phyloP scores from a whole-genome alignment of 2,113 vertebrate genomes.

The Calidris pugnax region DNA sequence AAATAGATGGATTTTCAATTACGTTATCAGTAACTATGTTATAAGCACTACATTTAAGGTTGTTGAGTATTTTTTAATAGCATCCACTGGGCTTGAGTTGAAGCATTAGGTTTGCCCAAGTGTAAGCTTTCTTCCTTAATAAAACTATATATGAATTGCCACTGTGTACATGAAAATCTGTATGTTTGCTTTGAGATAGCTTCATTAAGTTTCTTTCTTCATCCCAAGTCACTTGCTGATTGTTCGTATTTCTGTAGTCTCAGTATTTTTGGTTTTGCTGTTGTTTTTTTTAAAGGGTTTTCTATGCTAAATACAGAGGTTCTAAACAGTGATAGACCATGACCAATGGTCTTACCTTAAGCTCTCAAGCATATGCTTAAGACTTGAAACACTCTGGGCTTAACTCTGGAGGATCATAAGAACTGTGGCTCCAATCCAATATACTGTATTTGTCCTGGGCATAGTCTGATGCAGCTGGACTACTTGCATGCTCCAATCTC shows the following conservation, averaged over 20 bases:
- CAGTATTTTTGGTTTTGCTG: not conserved
- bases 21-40: not conserved
- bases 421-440: not conserved
- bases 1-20: not conserved
- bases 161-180: not conserved
- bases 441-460: not conserved
- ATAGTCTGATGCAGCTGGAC: not conserved
- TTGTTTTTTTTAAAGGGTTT: not conserved
- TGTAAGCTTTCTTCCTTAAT: not conserved
- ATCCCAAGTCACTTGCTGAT: not conserved
- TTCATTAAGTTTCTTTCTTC: not conserved
- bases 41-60: not conserved
- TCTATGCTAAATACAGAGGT: accelerated
- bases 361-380: not conserved
- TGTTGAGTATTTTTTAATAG: not conserved
- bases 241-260: not conserved
- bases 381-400: not conserved
- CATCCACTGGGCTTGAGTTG: not conserved
- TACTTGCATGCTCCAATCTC: not conserved
- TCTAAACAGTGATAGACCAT: not conserved
- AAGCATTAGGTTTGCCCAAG: not conserved
- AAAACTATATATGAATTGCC: not conserved
- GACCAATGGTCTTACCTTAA: not conserved
- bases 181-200: not conserved
- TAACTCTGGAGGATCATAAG: not conserved